phyloP scores from a whole-genome alignment of 1,140 invertebrate genomes.

The Hermetia illucens region DNA sequence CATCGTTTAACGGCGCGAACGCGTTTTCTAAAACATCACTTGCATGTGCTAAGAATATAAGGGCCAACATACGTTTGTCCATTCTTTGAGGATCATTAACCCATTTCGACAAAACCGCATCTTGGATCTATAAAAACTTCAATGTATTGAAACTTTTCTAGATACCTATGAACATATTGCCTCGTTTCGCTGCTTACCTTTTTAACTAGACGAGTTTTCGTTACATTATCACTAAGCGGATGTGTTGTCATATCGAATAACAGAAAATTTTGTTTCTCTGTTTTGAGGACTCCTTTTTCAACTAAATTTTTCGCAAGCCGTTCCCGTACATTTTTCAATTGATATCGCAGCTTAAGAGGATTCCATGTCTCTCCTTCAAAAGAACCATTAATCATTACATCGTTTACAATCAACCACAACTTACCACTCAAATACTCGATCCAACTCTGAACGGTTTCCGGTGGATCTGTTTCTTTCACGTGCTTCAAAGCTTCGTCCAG shows the following conservation, averaged over 20 bases:
- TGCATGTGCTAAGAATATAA: slow-evolving; percentile 92
- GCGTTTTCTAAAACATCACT: slow-evolving; percentile 99
- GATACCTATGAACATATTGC: slow-evolving; percentile 3
- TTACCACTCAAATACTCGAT: slow-evolving; percentile 98
- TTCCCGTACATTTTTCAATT: slow-evolving; percentile 97
- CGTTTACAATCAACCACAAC: slow-evolving; percentile 14
- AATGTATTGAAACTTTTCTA: slow-evolving; percentile 4
- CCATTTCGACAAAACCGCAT: slow-evolving; percentile 90
- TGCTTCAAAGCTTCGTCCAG: slow-evolving; percentile 98
- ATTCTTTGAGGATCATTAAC: slow-evolving; percentile 96
- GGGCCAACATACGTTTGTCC: slow-evolving; percentile 82
- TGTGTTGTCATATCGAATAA: slow-evolving; percentile 99
- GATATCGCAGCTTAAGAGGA: slow-evolving; percentile 94
- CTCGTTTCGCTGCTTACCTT: slow-evolving; percentile 47
- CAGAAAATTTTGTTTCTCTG: slow-evolving; percentile 99
- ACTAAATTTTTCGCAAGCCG: slow-evolving; percentile 98
- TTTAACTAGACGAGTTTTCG: slow-evolving; percentile 95
- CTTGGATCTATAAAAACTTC: slow-evolving; percentile 64
- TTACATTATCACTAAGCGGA: slow-evolving; percentile 87
- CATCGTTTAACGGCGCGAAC: slow-evolving; percentile 95
- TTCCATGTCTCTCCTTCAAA: slow-evolving; percentile 97
- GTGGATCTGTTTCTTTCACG: slow-evolving; percentile 92
- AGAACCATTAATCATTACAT: slow-evolving; percentile 9
- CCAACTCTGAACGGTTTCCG: slow-evolving; percentile 97
- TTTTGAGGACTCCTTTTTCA: slow-evolving; percentile 99